These are phyloP conservation scores for Rugalucina vietnamica DNA, from an alignment of 2,888 invertebrate species.

Conservation along the genomic window DNA sequence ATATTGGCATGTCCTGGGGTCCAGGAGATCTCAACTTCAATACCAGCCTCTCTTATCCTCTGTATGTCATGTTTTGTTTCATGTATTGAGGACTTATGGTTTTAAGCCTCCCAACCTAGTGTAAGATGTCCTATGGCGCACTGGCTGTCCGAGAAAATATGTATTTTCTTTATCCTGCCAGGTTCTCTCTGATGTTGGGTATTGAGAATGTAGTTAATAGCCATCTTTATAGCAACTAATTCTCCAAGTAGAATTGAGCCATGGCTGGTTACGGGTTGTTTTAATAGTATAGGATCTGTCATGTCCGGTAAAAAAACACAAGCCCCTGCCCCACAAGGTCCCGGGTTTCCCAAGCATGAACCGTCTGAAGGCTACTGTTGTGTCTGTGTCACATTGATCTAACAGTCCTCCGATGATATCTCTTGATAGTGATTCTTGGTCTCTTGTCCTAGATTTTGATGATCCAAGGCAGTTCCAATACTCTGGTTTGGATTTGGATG, in stretches of 20 bases:
- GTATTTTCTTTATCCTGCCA: not conserved
- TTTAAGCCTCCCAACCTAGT: not conserved
- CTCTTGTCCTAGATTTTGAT: not conserved
- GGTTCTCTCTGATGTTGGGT: not conserved
- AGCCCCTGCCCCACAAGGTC: too few species aligned
- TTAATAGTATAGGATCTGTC: not conserved
- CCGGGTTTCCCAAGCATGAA: too few species aligned
- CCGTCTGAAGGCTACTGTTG: not conserved
- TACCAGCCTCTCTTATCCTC: not conserved
- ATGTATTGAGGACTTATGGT: not conserved
- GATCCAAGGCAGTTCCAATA: constrained; percentile 13
- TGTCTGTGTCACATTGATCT: not conserved
- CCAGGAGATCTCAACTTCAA: not conserved
- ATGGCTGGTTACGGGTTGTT: not conserved
- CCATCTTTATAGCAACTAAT: not conserved
- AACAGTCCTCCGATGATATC: too few species aligned
- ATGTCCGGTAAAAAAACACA: not conserved
- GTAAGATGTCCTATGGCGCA: not conserved
- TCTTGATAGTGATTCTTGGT: too few species aligned
- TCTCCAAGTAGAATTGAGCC: not conserved
- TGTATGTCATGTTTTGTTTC: not conserved
- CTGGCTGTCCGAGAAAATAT: not conserved
- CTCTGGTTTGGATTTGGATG: not conserved
- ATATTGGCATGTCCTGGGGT: not conserved
- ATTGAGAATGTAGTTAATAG: not conserved